A percentile compares a stretch with the other conserved stretches of the same genome.
Evolutionary conservation across 1,140 invertebrate species (phyloP).

Genomic region (Nebria ingens): DNA sequence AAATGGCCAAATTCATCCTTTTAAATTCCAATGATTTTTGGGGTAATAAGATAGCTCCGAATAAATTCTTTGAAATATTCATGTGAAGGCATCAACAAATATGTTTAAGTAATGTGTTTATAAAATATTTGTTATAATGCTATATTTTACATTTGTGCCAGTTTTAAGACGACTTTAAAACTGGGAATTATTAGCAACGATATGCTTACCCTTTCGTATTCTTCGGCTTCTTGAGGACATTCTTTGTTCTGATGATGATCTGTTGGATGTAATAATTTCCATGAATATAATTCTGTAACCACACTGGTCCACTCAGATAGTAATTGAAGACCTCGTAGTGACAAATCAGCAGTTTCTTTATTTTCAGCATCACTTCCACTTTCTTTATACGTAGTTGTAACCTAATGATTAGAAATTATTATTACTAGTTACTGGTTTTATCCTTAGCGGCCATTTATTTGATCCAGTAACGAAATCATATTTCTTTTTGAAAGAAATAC

Average conservation of each 20-base stretch:
- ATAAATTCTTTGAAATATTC: too few species aligned
- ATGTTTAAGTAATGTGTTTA: too few species aligned
- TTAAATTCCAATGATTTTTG: too few species aligned
- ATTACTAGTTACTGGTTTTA: too few species aligned
- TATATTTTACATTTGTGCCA: not conserved
- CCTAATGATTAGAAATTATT: slow-evolving; percentile 25
- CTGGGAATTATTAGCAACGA: too few species aligned
- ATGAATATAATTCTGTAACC: slow-evolving; percentile 95
- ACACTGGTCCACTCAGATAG: slow-evolving; percentile 95
- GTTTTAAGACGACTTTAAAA: not conserved
- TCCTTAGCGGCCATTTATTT: too few species aligned
- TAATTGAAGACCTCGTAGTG: slow-evolving; percentile 83
- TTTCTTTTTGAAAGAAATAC: too few species aligned
- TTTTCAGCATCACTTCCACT: slow-evolving; percentile 88
- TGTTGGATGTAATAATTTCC: slow-evolving; percentile 96
- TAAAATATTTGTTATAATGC: too few species aligned
- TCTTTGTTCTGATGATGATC: slow-evolving; percentile 94
- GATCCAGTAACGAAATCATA: too few species aligned
- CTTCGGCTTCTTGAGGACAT: slow-evolving; percentile 95
- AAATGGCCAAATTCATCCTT: too few species aligned
- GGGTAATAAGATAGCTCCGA: too few species aligned
- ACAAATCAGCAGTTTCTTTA: slow-evolving; percentile 83
- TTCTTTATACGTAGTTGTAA: slow-evolving; percentile 88
- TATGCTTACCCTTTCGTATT: slow-evolving; percentile 84
- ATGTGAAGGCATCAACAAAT: too few species aligned